These are phyloP conservation scores for Chaetura pelagica DNA, from an alignment of 2,113 vertebrate species.

Conservation along the genomic window DNA sequence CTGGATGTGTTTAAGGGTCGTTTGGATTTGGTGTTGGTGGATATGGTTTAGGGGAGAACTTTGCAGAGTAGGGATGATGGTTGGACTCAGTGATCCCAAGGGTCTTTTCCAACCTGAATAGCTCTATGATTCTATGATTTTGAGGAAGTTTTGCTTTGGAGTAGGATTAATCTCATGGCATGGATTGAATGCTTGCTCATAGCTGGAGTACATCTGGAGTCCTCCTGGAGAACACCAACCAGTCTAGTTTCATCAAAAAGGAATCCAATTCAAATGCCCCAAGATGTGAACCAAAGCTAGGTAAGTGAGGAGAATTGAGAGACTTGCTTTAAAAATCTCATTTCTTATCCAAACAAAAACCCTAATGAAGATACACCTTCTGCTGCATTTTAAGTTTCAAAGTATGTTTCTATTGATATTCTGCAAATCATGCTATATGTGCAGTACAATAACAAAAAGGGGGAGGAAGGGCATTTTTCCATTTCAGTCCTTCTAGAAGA, in stretches of 20 bases:
- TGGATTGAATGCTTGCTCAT: not conserved
- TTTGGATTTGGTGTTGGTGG: too few relatives aligned
- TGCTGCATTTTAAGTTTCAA: not conserved
- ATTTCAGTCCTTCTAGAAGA: not conserved
- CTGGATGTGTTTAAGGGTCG: too few relatives aligned
- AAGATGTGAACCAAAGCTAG: rapidly evolving
- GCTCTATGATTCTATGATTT: not conserved
- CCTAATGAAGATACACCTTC: not conserved
- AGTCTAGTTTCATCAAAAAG: not conserved
- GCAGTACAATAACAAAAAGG: not conserved
- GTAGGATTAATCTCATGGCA: not conserved
- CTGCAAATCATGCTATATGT: not conserved
- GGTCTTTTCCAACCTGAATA: too few relatives aligned
- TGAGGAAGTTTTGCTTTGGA: not conserved
- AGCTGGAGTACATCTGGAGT: not conserved
- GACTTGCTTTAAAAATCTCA: not conserved
- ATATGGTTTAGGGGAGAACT: too few relatives aligned
- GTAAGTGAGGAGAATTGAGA: not conserved
- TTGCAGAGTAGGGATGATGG: too few relatives aligned
- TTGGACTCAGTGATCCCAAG: too few relatives aligned
- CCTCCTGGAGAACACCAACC: not conserved
- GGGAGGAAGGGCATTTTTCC: too few relatives aligned
- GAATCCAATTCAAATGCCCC: not conserved
- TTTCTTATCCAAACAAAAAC: not conserved
- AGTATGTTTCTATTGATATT: not conserved